Conservation (phyloP, 30 jellyfish, hydroid and myxozoan genomes). For the Hydractinia echinata region DNA sequence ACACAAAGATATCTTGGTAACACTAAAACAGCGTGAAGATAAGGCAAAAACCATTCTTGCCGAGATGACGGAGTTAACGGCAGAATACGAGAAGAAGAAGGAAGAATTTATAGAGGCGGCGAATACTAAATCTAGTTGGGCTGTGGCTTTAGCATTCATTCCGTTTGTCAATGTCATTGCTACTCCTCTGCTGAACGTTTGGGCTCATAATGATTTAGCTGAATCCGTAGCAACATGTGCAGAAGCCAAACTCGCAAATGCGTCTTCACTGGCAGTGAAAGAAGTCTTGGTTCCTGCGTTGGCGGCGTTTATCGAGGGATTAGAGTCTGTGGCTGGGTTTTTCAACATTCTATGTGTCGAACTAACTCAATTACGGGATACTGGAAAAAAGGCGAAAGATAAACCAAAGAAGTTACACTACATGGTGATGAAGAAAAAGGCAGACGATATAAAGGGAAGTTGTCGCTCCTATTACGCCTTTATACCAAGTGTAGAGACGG, state of each 20-base stretch:
- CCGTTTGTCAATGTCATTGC: slow-evolving; percentile 37
- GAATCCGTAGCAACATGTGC: background rate
- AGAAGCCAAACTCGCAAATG: background rate
- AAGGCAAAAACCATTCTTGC: slow-evolving; percentile 9
- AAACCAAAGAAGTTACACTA: slow-evolving; percentile 17
- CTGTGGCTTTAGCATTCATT: slow-evolving; percentile 33
- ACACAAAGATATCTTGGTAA: slow-evolving; percentile 28
- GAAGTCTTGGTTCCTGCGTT: slow-evolving; percentile 37
- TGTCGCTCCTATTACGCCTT: too few species aligned
- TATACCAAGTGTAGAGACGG: too few species aligned
- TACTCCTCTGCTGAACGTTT: background rate
- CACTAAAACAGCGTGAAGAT: slow-evolving; percentile 34
- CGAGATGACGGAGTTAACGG: slow-evolving; percentile 38
- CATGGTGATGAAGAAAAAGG: slow-evolving; percentile 10
- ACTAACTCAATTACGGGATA: background rate
- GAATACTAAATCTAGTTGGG: slow-evolving; percentile 27
- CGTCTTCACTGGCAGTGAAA: background rate
- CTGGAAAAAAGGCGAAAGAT: slow-evolving; percentile 15
- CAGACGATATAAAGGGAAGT: too few species aligned
- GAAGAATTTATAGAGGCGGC: slow-evolving; percentile 5
- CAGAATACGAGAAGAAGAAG: slow-evolving; percentile 20
- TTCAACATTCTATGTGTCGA: slow-evolving; percentile 17
- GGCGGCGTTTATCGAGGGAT: background rate
- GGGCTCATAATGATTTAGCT: slow-evolving; percentile 9
- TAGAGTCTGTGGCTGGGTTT: slow-evolving; percentile 29